These are phyloP conservation scores for Cynocephalus volans DNA, from an alignment of 2,113 vertebrate genomes.

Conservation along the genomic window DNA sequence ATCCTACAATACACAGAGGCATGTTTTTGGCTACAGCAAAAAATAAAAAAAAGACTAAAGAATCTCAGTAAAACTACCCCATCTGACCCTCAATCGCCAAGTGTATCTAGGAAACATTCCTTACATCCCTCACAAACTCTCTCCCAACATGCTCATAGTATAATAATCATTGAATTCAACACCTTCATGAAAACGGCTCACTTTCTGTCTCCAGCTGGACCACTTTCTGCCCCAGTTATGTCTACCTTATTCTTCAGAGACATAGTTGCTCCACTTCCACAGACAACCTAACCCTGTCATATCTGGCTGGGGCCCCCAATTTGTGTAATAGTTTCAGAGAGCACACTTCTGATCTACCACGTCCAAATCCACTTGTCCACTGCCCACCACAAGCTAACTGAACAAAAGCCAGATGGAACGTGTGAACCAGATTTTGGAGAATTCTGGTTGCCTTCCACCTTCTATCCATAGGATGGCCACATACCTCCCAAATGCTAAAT, in stretches of 20 bases:
- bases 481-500: background rate
- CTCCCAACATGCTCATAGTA: background rate
- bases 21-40: background rate
- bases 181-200: background rate
- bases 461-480: background rate
- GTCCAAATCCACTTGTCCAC: background rate
- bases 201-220: background rate
- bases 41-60: background rate
- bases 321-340: background rate
- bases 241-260: background rate
- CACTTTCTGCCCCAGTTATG: background rate
- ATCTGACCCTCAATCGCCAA: background rate
- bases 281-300: background rate
- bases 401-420: background rate
- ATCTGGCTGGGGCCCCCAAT: background rate
- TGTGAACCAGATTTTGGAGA: background rate
- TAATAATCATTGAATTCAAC: background rate
- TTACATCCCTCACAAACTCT: background rate
- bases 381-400: background rate
- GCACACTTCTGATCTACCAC: background rate
- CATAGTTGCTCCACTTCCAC: background rate
- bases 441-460: background rate
- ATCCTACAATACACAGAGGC: background rate
- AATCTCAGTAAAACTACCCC: background rate
- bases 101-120: background rate